phyloP scores from a whole-genome alignment of 2,797 vertebrate genomes.

The Pipistrellus nathusii region DNA sequence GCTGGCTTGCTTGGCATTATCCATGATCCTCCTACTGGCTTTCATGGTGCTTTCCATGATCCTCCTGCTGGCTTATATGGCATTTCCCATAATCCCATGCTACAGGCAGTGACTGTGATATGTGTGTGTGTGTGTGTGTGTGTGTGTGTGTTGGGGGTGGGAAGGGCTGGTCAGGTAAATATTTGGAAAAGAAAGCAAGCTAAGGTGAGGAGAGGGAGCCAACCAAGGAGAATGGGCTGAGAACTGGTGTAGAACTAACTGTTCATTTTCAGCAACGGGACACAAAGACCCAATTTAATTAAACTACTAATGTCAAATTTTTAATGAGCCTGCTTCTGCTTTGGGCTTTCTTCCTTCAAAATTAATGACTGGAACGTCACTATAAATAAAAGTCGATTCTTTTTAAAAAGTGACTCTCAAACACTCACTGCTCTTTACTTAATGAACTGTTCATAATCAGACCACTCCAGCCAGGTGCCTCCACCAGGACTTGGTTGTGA shows the following conservation, averaged over 20 bases:
- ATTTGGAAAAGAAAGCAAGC: slow-evolving; percentile 65
- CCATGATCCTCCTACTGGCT: neutral
- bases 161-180: slow-evolving; percentile 53
- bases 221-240: slow-evolving; percentile 61
- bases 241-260: slow-evolving; percentile 82
- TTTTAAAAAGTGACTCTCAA: slow-evolving; percentile 86
- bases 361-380: slow-evolving; percentile 86
- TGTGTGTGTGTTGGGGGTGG: neutral
- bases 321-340: slow-evolving; percentile 85
- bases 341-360: slow-evolving; percentile 86
- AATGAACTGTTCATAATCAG: slow-evolving; percentile 87
- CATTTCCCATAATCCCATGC: neutral
- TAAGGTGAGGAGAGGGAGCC: slow-evolving; percentile 45
- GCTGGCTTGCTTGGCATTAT: neutral
- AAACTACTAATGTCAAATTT: slow-evolving; percentile 87
- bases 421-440: slow-evolving; percentile 84
- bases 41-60: neutral
- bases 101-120: neutral
- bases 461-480: slow-evolving; percentile 77
- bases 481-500: slow-evolving; percentile 71
- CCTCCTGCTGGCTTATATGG: too few species aligned
- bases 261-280: slow-evolving; percentile 86
- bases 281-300: slow-evolving; percentile 88
- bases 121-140: neutral
- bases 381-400: slow-evolving; percentile 89